Base-by-base conservation (phyloP, 1,140 invertebrate genomes). In the Heliconius hermathena region DNA sequence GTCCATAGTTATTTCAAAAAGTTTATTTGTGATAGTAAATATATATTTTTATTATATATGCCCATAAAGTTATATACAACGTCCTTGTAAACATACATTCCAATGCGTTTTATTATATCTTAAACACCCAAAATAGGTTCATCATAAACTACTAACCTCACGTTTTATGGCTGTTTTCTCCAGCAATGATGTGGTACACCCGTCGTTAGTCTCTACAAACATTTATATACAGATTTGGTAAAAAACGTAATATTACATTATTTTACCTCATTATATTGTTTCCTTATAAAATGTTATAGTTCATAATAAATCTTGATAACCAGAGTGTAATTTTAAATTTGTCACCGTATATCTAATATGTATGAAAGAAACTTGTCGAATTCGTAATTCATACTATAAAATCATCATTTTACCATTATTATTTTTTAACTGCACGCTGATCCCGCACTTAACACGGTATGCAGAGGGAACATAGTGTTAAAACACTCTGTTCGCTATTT, bases 141-240 rank as follows among this genome's bases (percentile, higher is more conserved):
- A 85, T 85, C 82, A 75, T 71, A 74, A 81, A 77, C 76, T 71
- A 83, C 85, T 82, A 84, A 36, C 71, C 82, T 83, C 85, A 87
- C 85, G 85, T 85, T 82, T 84, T 82, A 81, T 73, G 74, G 66
- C 72, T 86, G 81, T 84, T 83, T 82, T 83, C 82, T 80, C 79
- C 52, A 38, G 76, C 72, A 18, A 72, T 57, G 8, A 73, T 72
- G 49, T 38, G 20, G 46, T 57, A 22, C 16, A 20, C 16, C 54
- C 54, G 54, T 57, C 20, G 54, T 57, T 57, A 57, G 20, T 57
- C 22, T 57, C 54, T 57, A 22, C 54, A 77, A 77, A 41, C 33
- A 49, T 26, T 33, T 41, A 22, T 57, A 22, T 13, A 33, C 22
- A 57, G 60, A 66, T 66, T 22, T 26, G 60, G 8, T n/a, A 22